phyloP scores from a whole-genome alignment of 2,113 vertebrate genomes.

The Lathamus discolor region DNA sequence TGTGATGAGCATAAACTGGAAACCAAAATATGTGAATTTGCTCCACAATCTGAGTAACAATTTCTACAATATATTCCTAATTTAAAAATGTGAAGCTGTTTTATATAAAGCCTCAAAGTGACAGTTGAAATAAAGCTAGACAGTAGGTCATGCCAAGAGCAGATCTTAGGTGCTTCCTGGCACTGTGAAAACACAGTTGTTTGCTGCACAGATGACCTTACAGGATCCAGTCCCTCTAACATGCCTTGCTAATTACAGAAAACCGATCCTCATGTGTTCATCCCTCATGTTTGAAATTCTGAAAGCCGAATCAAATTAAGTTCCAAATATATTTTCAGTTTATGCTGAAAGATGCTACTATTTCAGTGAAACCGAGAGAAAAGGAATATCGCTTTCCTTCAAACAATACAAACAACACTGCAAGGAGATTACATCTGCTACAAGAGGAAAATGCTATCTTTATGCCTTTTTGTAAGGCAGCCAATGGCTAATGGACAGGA shows the following conservation, averaged over 20 bases:
- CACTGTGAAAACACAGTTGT: background rate
- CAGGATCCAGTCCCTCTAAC: background rate
- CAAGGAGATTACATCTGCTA: conserved; percentile 43
- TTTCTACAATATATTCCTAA: background rate
- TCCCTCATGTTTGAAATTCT: background rate
- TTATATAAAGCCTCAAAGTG: background rate
- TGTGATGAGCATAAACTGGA: background rate
- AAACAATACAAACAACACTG: background rate
- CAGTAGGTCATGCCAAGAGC: background rate
- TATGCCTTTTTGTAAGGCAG: conserved; percentile 67
- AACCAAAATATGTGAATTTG: background rate
- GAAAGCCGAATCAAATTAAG: conserved; percentile 45
- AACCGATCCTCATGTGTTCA: background rate
- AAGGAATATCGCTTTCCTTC: conserved; percentile 48
- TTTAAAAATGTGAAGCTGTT: background rate
- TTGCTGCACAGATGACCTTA: background rate
- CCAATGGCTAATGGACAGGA: conserved; percentile 66
- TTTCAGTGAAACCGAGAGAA: conserved; percentile 29
- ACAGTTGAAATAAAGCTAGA: background rate
- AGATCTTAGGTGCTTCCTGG: background rate
- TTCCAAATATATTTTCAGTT: conserved; percentile 56
- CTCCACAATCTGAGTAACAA: background rate
- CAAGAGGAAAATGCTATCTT: conserved; percentile 57
- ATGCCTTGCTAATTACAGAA: background rate
- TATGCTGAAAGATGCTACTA: conserved; percentile 25